Evolutionary conservation across 1,140 invertebrate genomes (phyloP), one percentile per base, ranked within the genome.

Genomic region (Dendroctonus ponderosae): DNA sequence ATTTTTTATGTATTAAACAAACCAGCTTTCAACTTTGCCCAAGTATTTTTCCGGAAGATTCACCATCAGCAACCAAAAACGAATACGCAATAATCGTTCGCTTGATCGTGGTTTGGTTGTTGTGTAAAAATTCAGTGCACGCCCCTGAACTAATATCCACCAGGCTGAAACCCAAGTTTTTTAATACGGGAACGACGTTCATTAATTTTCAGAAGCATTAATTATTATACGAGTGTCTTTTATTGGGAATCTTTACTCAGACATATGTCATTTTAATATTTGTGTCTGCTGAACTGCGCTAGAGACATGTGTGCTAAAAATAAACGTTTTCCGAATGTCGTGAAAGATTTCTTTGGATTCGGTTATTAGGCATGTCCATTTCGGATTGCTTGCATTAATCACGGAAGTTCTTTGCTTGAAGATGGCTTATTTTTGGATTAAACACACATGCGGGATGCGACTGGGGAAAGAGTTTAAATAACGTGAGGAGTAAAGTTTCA

Each of bases 161-260:
- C 51, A 63, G 40, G 42, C 61, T 53, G 42, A 53, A 63, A 63
- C 56, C 48, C 43, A 41, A 51, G 57, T 63, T 66, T 66, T 66
- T 66, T 66, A 59, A 59, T 65, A 65, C 53, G 62, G 53, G 48
- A 52, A 65, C 62, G 64, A 59, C 46, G 49, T 66, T 66, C 64
- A 66, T 66, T 66, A 66, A 66, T 66, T 66, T 66, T 58, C 64
- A 66, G 64, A 66, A 59, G 64, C 64, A 66, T 66, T 66, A 66
- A 66, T 66, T 66, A 66, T 66, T 50, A 66, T 66, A 59, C 54
- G 64, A 66, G 56, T 66, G 54, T 66, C 64, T 66, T 63, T 66
- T 66, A 66, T 66, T 66, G 64, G 56, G 64, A 66, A 66, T 66
- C 64, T 66, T 66, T 66, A 66, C 64, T 26, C 64, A 59, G 64